Evolutionary conservation across 2,888 invertebrate species (phyloP).

Genomic region (Drosophila acutilabella): DNA sequence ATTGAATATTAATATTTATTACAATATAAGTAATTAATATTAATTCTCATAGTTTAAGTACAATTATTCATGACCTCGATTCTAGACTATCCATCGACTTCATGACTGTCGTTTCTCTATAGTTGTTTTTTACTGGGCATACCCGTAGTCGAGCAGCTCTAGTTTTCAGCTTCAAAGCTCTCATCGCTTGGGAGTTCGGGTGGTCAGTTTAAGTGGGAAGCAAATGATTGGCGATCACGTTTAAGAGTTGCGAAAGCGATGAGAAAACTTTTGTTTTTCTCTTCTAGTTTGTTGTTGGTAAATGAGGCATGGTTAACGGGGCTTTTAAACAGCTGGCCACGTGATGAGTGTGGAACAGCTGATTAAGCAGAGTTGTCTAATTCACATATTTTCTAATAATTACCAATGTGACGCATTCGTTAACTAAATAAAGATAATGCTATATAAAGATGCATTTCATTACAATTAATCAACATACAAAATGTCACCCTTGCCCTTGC

Average conservation of each 20-base stretch:
- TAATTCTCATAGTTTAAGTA: too few species aligned
- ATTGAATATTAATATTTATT: too few species aligned
- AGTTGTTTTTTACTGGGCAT: slow-evolving; percentile 3
- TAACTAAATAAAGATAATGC: slow-evolving; percentile 3
- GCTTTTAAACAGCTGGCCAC: slow-evolving; percentile 22
- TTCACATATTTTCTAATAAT: neutral
- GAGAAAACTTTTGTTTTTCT: slow-evolving; percentile 14
- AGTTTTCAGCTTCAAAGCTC: neutral
- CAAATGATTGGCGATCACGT: slow-evolving; percentile 29
- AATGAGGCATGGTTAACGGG: neutral
- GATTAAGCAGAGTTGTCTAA: slow-evolving; percentile 21
- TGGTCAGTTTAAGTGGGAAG: slow-evolving; percentile 15
- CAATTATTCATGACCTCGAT: too few species aligned
- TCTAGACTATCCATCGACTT: too few species aligned
- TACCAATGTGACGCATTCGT: slow-evolving; percentile 8
- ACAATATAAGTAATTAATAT: too few species aligned
- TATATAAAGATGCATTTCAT: slow-evolving; percentile 22
- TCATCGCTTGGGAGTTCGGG: slow-evolving; percentile 14
- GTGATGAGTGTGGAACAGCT: slow-evolving; percentile 30
- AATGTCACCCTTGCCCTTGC: slow-evolving; percentile 21
- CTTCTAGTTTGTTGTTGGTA: neutral
- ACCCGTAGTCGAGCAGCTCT: neutral
- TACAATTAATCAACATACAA: neutral
- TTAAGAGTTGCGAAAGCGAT: slow-evolving; percentile 28
- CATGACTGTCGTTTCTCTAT: too few species aligned